Evolutionary conservation across 2,797 vertebrate species (phyloP).

Genomic region (Acomys russatus): DNA sequence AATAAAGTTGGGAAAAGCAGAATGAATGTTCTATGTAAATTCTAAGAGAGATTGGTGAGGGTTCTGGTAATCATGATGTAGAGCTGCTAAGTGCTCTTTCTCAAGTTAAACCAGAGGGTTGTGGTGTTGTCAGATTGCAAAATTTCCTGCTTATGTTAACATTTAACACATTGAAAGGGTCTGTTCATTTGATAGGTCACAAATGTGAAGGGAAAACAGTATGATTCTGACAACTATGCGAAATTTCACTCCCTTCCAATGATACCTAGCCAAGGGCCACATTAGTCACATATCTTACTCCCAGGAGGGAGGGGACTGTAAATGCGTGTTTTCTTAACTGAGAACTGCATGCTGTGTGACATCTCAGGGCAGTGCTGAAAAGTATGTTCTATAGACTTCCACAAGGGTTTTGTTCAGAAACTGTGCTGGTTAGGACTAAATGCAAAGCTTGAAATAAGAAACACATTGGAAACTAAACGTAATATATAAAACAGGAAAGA

Average conservation of each 20-base stretch:
- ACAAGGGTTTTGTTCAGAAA: neutral
- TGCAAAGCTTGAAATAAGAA: conserved; percentile 3
- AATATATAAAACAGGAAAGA: neutral
- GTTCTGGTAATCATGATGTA: neutral
- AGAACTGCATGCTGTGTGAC: neutral
- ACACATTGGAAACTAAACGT: neutral
- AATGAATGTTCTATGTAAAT: neutral
- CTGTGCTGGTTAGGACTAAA: neutral
- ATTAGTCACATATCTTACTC: conserved; percentile 17
- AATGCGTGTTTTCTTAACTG: conserved; percentile 49
- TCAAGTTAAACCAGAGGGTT: conserved; percentile 34
- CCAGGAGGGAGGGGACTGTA: neutral
- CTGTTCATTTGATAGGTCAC: neutral
- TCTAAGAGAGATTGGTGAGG: neutral
- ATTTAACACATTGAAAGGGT: neutral
- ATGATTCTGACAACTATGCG: neutral
- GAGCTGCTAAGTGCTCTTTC: neutral
- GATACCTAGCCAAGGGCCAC: neutral
- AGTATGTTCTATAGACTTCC: neutral
- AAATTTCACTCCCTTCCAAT: neutral
- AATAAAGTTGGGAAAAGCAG: neutral
- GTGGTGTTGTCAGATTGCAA: neutral
- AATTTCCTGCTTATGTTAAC: conserved; percentile 23
- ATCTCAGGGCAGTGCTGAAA: neutral
- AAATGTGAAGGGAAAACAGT: neutral